A percentile compares a stretch with the other conserved stretches of the same genome.
Conservation (phyloP, 2,113 vertebrate species). For the Eubucco bourcierii region DNA sequence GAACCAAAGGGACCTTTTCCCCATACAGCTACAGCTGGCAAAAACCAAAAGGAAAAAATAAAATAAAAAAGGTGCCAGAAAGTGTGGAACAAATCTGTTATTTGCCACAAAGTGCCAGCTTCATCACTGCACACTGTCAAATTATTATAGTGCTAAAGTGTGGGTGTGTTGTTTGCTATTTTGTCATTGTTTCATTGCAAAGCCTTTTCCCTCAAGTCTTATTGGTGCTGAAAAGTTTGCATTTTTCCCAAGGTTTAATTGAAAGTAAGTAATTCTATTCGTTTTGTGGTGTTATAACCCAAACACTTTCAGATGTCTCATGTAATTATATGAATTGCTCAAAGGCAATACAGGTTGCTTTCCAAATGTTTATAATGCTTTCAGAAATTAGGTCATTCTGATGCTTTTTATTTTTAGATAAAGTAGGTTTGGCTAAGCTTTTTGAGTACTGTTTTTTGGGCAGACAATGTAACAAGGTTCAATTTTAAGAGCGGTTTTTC, state of each 20-base stretch:
- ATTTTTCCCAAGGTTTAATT: background rate
- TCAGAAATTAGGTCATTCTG: background rate
- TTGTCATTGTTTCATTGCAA: background rate
- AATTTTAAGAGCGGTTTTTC: background rate
- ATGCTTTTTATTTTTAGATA: background rate
- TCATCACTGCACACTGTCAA: background rate
- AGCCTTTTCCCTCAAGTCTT: background rate
- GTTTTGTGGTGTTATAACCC: background rate
- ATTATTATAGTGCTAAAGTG: background rate
- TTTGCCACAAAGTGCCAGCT: background rate
- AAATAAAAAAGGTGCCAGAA: background rate
- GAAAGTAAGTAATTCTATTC: background rate
- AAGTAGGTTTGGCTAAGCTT: background rate
- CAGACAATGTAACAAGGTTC: background rate
- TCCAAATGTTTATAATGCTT: background rate
- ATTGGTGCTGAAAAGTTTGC: background rate
- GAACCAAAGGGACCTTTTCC: conserved; percentile 3
- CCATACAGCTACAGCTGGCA: background rate
- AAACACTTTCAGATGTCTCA: background rate
- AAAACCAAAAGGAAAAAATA: background rate
- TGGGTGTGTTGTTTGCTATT: background rate
- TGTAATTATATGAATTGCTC: background rate
- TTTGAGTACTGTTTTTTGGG: background rate
- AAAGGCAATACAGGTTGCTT: background rate
- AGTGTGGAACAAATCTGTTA: background rate